Conservation (phyloP, 2,888 invertebrate species). For the Trichopoda pennipes region DNA sequence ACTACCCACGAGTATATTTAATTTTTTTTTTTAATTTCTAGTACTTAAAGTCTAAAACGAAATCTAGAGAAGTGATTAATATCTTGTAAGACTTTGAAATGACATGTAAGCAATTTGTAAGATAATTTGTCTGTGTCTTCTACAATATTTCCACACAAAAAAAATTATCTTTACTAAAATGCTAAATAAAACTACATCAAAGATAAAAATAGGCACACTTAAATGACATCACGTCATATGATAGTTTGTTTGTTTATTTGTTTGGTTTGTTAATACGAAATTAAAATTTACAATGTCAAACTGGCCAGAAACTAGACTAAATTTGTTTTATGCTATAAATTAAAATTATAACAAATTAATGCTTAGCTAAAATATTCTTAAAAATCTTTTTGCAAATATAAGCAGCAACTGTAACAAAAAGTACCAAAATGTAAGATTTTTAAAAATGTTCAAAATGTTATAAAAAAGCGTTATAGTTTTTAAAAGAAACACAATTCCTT, state of each 20-base stretch:
- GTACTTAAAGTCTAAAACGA: background rate
- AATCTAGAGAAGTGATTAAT: constrained; percentile 14
- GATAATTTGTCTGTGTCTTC: constrained; percentile 17
- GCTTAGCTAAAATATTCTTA: background rate
- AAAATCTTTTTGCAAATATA: background rate
- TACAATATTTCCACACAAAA: constrained; percentile 6
- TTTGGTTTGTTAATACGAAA: constrained; percentile 13
- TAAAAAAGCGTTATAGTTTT: background rate
- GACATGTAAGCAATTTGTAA: constrained; percentile 18
- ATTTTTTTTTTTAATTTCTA: too few relatives aligned
- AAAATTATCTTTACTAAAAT: too few relatives aligned
- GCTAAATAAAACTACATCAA: constrained; percentile 16
- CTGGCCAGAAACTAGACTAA: constrained; percentile 24
- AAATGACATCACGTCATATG: constrained; percentile 30
- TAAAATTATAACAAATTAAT: constrained; percentile 18
- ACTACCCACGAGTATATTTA: constrained; percentile 13
- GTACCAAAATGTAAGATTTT: background rate
- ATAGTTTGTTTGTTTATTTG: background rate
- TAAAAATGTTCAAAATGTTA: background rate
- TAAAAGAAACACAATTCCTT: background rate
- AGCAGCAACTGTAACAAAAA: background rate
- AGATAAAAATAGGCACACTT: constrained; percentile 26
- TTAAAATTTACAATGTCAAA: constrained; percentile 32
- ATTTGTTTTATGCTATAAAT: background rate
- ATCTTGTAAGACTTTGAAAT: constrained; percentile 3